Evolutionary conservation across 1,140 invertebrate genomes (phyloP), one percentile per base, ranked within the genome.

Genomic region (Nasonia giraulti): DNA sequence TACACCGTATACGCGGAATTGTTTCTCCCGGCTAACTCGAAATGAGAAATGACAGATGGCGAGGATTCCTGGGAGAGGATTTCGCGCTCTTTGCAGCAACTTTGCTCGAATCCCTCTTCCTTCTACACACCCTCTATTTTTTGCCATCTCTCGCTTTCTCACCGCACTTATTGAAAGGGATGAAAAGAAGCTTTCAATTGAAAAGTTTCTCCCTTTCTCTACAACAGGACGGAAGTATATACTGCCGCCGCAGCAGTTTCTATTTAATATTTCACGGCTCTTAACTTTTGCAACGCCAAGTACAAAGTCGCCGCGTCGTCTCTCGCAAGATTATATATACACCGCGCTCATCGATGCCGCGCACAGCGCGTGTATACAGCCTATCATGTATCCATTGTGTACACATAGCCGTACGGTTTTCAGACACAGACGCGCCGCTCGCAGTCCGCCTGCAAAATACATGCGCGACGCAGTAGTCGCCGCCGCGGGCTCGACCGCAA

Each of bases 21-120:
- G 55, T 62, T 62, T 62, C 55, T 62, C 20, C 14, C 17, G 20
- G 55, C 20, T 62, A 62, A 62, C 40, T 37, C 31, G 5, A 84
- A 84, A 80, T 80, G 50, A 80, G 68, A 80, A 84, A 80, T 80
- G 77, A 80, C 77, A 80, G 77, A 69, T 74, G 68, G 76, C 82
- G 31, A 10, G 40, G 47, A 84, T 79, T 84, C 68, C 33, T 66
- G 71, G 20, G 75, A 78, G 66, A 20, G 33, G 20, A 62, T n/a
- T 83, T 7, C 17, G 4, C 73, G 47, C 74, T 62, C 23, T 75
- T 75, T 55, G 23, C 40, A 10, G 12, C 71, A 55, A 33, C 66
- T 74, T 73, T 14, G n/a, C 73, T 55, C 68, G 37, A 79, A 84
- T 79, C 73, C 31, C 14, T 74, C n/a, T 10, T 11, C 31, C 10